Evolutionary conservation across 2,113 vertebrate genomes (phyloP).

Genomic region (Platichthys flesus): DNA sequence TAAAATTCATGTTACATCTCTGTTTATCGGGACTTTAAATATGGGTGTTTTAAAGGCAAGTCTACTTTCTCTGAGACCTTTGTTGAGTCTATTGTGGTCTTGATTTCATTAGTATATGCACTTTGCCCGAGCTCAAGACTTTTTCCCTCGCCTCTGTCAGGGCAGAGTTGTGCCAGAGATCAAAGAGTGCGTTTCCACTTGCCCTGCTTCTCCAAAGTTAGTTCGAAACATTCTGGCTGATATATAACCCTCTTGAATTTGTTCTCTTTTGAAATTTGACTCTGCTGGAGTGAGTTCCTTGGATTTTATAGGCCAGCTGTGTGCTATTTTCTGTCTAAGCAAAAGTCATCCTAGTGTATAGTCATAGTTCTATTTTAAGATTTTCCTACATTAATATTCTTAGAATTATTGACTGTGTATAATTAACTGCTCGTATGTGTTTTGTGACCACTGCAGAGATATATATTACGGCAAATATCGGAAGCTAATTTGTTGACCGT

Average conservation of each 20-base stretch:
- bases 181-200: slow-evolving; percentile 36
- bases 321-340: not conserved
- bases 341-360: not conserved
- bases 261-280: slow-evolving; percentile 10
- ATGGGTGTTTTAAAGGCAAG: slow-evolving; percentile 36
- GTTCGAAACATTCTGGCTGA: slow-evolving; percentile 13
- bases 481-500: slow-evolving; percentile 74
- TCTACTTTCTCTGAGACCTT: slow-evolving; percentile 27
- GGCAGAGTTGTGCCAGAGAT: slow-evolving; percentile 1
- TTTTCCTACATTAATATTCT: slow-evolving; percentile 1
- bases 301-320: slow-evolving; percentile 4
- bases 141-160: slow-evolving; percentile 13
- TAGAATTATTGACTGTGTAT: slow-evolving; percentile 19
- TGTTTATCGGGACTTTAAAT: slow-evolving; percentile 52
- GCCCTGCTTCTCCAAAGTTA: slow-evolving; percentile 24
- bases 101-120: slow-evolving; percentile 46
- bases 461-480: slow-evolving; percentile 73
- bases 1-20: slow-evolving; percentile 55
- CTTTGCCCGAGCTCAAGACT: slow-evolving; percentile 17
- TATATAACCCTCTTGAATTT: slow-evolving; percentile 10
- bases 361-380: not conserved
- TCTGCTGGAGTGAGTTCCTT: not conserved
- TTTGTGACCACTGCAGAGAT: slow-evolving; percentile 48
- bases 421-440: slow-evolving; percentile 36
- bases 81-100: slow-evolving; percentile 30